Conservation (phyloP, 2,888 invertebrate species). For the Choristoneura rosaceana region DNA sequence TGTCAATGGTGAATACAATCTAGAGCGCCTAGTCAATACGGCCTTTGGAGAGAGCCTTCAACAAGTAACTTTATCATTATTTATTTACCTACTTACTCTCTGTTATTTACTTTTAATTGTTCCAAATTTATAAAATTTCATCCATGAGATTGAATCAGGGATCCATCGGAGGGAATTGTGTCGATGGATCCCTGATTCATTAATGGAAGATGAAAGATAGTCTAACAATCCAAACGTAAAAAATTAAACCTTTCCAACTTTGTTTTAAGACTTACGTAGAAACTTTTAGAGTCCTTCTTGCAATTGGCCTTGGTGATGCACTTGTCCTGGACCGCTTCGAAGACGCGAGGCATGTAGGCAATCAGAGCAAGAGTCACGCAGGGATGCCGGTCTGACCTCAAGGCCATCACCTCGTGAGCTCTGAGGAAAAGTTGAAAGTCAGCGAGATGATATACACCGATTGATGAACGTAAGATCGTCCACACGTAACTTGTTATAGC, state of each 20-base stretch:
- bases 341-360: conserved; percentile 92
- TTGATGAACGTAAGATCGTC: background rate
- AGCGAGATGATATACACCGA: background rate
- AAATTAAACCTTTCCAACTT: background rate
- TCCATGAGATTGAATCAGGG: too few relatives aligned
- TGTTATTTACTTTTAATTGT: too few relatives aligned
- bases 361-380: conserved; percentile 92
- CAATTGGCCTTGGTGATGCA: conserved; percentile 93
- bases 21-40: too few relatives aligned
- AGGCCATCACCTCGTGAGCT: conserved; percentile 90
- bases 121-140: too few relatives aligned
- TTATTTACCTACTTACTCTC: too few relatives aligned
- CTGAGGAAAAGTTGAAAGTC: conserved; percentile 67
- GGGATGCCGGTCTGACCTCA: conserved; percentile 91
- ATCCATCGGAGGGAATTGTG: too few relatives aligned
- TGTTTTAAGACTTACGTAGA: conserved; percentile 87
- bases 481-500: background rate
- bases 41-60: too few relatives aligned
- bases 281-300: conserved; percentile 93
- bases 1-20: too few relatives aligned
- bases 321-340: conserved; percentile 92
- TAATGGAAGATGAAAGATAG: too few relatives aligned
- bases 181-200: too few relatives aligned
- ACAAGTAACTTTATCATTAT: too few relatives aligned
- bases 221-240: too few relatives aligned